A percentile compares a stretch with the other conserved stretches of the same genome.
phyloP scores from a whole-genome alignment of 2,888 invertebrate species.

The Drosophila parthenogenetica region DNA sequence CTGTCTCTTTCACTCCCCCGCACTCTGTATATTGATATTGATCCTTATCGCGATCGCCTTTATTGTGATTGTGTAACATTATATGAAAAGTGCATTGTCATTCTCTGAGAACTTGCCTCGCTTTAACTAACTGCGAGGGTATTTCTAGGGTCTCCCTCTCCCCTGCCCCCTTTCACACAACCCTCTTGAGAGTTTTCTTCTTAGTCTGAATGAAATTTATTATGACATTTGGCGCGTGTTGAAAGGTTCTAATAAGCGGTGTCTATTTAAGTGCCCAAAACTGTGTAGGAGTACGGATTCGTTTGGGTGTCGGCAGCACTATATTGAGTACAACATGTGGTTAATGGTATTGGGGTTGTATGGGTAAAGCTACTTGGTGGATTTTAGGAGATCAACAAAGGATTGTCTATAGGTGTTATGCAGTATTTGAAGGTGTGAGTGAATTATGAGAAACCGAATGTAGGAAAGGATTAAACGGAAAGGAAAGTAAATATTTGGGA shows the following conservation, averaged over 20 bases:
- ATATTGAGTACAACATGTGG: constrained; percentile 55
- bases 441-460: neutral
- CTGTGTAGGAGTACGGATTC: constrained; percentile 4
- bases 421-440: neutral
- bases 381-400: constrained; percentile 11
- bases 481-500: neutral
- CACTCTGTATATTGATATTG: constrained; percentile 13
- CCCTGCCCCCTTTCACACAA: neutral
- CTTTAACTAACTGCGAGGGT: constrained; percentile 55
- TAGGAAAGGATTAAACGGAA: neutral
- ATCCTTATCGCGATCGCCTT: constrained; percentile 77
- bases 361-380: constrained; percentile 25
- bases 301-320: constrained; percentile 3
- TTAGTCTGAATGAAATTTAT: constrained; percentile 64
- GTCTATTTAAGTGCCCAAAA: neutral
- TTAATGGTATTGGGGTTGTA: constrained; percentile 19
- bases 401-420: neutral
- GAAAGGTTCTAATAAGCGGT: constrained; percentile 70
- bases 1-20: neutral
- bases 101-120: constrained; percentile 31
- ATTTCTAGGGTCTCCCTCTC: constrained; percentile 26
- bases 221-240: constrained; percentile 81
- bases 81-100: constrained; percentile 74
- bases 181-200: constrained; percentile 31
- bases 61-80: constrained; percentile 69